phyloP scores from a whole-genome alignment of 2,888 invertebrate species.

The Cyaniris semiargus region DNA sequence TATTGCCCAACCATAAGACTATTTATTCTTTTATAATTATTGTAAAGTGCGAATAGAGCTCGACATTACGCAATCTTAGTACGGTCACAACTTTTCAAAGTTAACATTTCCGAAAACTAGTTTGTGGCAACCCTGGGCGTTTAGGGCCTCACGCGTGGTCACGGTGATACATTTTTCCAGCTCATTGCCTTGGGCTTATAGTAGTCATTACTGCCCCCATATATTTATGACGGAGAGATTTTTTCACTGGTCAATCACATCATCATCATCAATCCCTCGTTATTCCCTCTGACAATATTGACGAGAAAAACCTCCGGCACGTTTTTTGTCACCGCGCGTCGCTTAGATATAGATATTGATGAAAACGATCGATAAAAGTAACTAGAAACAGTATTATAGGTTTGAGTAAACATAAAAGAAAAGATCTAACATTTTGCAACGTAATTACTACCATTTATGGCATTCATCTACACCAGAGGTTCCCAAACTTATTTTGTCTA shows the following conservation, averaged over 20 bases:
- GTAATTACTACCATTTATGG: too few relatives aligned
- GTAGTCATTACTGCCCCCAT: conserved; percentile 67
- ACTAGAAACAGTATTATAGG: too few relatives aligned
- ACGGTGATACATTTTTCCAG: conserved; percentile 64
- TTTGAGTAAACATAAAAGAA: too few relatives aligned
- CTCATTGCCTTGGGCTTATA: conserved; percentile 71
- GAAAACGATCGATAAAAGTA: too few relatives aligned
- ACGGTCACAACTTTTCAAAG: neutral
- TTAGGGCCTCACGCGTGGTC: conserved; percentile 53
- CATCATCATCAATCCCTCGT: conserved; percentile 31
- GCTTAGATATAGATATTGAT: neutral
- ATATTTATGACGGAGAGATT: conserved; percentile 63
- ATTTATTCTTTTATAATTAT: too few relatives aligned
- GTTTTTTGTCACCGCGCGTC: neutral
- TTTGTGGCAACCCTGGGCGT: conserved; percentile 28
- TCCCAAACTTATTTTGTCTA: too few relatives aligned
- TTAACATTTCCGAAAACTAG: neutral
- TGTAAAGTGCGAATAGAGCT: too few relatives aligned
- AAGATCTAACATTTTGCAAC: too few relatives aligned
- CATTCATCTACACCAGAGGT: too few relatives aligned
- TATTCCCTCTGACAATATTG: conserved; percentile 16
- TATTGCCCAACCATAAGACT: too few relatives aligned
- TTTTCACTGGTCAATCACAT: conserved; percentile 69
- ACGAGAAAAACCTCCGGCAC: neutral
- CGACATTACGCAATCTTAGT: too few relatives aligned